Evolutionary conservation across 2,797 vertebrate species (phyloP).

Genomic region (Pelochelys cantorii): DNA sequence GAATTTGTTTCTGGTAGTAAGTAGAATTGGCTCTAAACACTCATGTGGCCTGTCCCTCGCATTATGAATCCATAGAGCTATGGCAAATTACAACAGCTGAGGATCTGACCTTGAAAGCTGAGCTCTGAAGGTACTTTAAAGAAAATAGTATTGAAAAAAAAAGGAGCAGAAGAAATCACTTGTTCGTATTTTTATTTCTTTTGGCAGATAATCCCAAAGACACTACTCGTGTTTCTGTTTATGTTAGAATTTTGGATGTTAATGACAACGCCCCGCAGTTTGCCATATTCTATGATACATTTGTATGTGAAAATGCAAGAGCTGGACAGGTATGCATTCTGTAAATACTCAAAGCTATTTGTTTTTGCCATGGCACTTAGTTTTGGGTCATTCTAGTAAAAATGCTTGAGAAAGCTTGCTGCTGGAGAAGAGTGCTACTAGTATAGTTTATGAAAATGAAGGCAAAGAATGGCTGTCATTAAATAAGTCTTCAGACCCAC

Average conservation of each 20-base stretch:
- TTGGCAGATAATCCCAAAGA: slow-evolving; percentile 92
- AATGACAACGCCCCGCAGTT: slow-evolving; percentile 99
- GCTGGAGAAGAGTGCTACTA: neutral
- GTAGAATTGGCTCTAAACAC: neutral
- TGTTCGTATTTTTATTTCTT: slow-evolving; percentile 1
- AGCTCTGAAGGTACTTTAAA: neutral
- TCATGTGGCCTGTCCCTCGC: neutral
- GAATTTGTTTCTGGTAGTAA: neutral
- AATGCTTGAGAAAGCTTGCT: neutral
- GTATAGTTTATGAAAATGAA: slow-evolving; percentile 27
- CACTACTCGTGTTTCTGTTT: slow-evolving; percentile 92
- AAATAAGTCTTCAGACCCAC: neutral
- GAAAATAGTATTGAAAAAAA: slow-evolving; percentile 10
- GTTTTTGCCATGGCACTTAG: neutral
- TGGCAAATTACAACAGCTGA: neutral
- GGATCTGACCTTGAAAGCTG: neutral
- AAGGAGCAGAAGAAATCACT: neutral
- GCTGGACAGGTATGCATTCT: slow-evolving; percentile 89
- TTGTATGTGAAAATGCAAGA: slow-evolving; percentile 97
- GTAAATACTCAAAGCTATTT: neutral
- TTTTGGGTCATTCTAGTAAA: neutral
- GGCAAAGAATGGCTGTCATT: neutral
- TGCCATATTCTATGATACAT: slow-evolving; percentile 96
- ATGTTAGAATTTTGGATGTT: slow-evolving; percentile 95
- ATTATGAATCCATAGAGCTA: neutral